Conservation (phyloP, 2,888 invertebrate species). For the Corbicula japonica region DNA sequence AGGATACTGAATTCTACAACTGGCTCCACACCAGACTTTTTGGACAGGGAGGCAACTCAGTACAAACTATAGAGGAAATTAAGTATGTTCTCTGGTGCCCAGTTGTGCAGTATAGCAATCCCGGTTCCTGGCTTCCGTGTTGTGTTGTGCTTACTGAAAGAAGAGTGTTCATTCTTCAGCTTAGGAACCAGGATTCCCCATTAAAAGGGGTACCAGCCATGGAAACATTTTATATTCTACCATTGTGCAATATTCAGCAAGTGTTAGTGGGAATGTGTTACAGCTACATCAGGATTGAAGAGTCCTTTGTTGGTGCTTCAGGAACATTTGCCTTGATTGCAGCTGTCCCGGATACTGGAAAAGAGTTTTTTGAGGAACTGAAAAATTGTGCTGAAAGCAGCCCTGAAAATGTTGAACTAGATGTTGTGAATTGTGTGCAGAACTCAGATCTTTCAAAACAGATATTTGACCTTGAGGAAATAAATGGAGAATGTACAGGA, state of each 20-base stretch:
- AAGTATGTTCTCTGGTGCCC: slow-evolving; percentile 82
- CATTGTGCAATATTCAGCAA: slow-evolving; percentile 82
- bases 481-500: slow-evolving; percentile 75
- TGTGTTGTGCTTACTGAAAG: slow-evolving; percentile 80
- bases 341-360: slow-evolving; percentile 75
- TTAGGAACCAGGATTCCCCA: slow-evolving; percentile 69
- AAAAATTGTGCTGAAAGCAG: slow-evolving; percentile 49
- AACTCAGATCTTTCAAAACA: slow-evolving; percentile 75
- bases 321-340: slow-evolving; percentile 82
- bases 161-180: slow-evolving; percentile 76
- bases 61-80: slow-evolving; percentile 66
- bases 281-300: slow-evolving; percentile 82
- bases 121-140: slow-evolving; percentile 71
- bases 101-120: slow-evolving; percentile 77
- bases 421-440: slow-evolving; percentile 72
- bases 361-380: slow-evolving; percentile 79
- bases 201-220: slow-evolving; percentile 79
- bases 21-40: slow-evolving; percentile 76
- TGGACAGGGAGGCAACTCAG: slow-evolving; percentile 51
- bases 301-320: slow-evolving; percentile 82
- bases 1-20: slow-evolving; percentile 66
- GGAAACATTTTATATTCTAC: slow-evolving; percentile 81
- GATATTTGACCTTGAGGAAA: slow-evolving; percentile 74
- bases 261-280: slow-evolving; percentile 81
- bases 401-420: slow-evolving; percentile 60